Conservation (phyloP, 2,113 vertebrate species). For the Ameiurus melas region DNA sequence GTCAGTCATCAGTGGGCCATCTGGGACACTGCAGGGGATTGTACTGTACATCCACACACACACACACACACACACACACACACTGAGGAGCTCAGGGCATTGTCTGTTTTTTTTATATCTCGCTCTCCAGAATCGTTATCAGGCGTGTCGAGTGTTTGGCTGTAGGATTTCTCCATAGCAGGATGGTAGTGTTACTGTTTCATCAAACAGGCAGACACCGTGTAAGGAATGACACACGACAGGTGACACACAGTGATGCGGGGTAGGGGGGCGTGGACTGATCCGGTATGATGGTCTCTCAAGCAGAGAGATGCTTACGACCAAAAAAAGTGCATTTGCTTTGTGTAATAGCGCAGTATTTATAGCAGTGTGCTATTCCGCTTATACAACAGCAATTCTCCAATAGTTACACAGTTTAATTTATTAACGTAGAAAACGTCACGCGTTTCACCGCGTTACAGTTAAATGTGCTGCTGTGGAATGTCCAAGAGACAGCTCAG, state of each 20-base stretch:
- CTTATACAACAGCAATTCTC: not conserved
- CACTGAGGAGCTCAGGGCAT: not conserved
- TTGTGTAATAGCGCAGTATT: not conserved
- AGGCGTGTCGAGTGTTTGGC: not conserved
- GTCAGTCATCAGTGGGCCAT: slow-evolving; percentile 68
- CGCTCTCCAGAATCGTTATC: not conserved
- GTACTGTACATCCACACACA: slow-evolving; percentile 58
- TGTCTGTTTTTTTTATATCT: not conserved
- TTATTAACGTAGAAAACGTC: not conserved
- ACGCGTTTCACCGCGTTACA: not conserved
- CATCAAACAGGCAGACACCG: not conserved
- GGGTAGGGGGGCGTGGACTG: not conserved
- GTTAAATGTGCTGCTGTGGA: not conserved
- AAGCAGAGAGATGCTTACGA: not conserved
- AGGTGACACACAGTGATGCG: not conserved
- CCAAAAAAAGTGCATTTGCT: not conserved
- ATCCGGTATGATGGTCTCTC: not conserved
- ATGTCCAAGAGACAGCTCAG: not conserved
- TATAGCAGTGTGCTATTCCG: no score
- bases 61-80: slow-evolving; percentile 7
- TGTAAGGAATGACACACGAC: not conserved
- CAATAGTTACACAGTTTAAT: not conserved
- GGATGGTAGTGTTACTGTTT: not conserved
- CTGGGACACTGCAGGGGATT: slow-evolving; percentile 74
- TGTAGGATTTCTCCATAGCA: not conserved